Percentiles rank a stretch among this genome's conserved stretches.
These are phyloP conservation scores for Diphyllodes magnificus DNA, from an alignment of 2,113 vertebrate species.

Conservation along the genomic window DNA sequence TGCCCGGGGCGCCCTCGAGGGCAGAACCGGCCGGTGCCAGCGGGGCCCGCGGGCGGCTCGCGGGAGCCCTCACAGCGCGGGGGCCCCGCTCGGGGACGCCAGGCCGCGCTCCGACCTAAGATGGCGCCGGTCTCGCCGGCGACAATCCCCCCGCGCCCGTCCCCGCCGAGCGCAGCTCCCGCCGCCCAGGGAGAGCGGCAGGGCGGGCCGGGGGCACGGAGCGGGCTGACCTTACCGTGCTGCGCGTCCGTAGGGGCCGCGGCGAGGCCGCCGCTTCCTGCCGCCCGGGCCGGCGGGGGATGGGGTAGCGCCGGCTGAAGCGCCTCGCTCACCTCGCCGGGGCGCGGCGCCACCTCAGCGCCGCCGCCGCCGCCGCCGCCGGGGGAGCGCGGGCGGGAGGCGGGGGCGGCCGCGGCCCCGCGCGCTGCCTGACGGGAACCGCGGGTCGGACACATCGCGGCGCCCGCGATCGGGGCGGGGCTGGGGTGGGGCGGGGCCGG, in stretches of 20 bases:
- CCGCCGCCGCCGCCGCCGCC: background rate
- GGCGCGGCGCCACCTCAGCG: constrained; percentile 5
- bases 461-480: background rate
- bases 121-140: constrained; percentile 44
- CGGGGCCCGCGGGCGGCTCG: background rate
- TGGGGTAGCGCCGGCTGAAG: background rate
- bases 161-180: background rate
- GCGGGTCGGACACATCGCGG: background rate
- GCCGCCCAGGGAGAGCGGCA: background rate
- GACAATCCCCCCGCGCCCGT: background rate
- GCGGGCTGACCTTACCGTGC: background rate
- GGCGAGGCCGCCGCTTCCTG: background rate
- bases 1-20: background rate
- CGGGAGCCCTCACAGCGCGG: background rate
- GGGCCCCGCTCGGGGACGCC: background rate
- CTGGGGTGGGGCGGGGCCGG: background rate
- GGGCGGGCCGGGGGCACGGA: background rate
- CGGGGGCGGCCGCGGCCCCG: background rate
- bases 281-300: background rate
- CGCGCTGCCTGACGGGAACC: constrained; percentile 28
- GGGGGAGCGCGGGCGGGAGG: background rate
- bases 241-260: background rate
- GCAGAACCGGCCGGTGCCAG: background rate
- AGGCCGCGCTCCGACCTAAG: constrained; percentile 29
- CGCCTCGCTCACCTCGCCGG: constrained; percentile 10